Base-by-base conservation (phyloP, 2,888 invertebrate genomes). In the Pollenia labialis region DNA sequence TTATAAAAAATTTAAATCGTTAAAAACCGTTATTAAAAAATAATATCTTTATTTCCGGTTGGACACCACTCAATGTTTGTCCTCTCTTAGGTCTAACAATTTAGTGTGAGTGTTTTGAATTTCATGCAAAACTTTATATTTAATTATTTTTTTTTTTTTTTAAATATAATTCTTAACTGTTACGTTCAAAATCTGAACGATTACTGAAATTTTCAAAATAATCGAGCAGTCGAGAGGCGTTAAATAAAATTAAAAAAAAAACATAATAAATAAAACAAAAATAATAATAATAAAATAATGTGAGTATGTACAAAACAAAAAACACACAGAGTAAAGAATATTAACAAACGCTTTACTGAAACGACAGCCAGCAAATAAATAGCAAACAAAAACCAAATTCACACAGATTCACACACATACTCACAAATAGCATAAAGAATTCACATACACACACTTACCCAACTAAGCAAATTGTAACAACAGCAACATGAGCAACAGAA, bases 151-250 rank as follows among this genome's bases (percentile, higher is more conserved):
- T 54, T 14, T 46, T 77, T 62, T 18, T 71, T 48, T 48, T 46
- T 11, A n/a, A 18, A 12, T 32, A 46, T 14, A 44, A 60, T 58
- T 76, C 32, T 76, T 87, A 87, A 89, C 90, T 92, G 91, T 90
- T 90, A 90, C 90, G 90, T 90, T 90, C 90, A 90, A 90, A 92
- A 91, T 91, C 92, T 91, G 89, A 92, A 91, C 90, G 92, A 91
- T 91, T 89, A 93, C 92, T 93, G 90, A 92, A 91, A 88, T 89
- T 88, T 84, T 86, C 80, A 84, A 88, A 88, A 88, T 87, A 87
- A 81, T 74, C 87, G 87, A 87, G 75, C 81, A 64, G 75, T 76
- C 80, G 80, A 79, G 79, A 86, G 64, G 69, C 85, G 87, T 85
- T 81, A 85, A 85, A 81, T 58, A 54, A 85, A 66, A 68, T 75